Evolutionary conservation across 2,797 vertebrate genomes (phyloP), one percentile per base, ranked within the genome.

Genomic region (Sebastes elongatus): DNA sequence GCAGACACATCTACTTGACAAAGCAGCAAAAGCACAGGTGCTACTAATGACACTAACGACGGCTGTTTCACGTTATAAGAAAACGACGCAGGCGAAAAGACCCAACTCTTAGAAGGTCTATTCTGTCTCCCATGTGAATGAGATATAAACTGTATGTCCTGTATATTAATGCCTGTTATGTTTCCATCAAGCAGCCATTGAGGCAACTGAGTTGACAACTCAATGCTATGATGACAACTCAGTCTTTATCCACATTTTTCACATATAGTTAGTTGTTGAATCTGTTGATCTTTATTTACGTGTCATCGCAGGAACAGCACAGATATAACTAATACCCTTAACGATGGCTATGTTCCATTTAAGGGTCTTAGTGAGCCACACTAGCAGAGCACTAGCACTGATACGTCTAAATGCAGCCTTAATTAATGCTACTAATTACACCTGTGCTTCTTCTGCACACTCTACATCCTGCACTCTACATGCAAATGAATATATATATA

Each of bases 291-390:
- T 53, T 53, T 49, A 49, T 4, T 49, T 1, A 65, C 3, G 23
- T 55, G 60, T 42, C 46, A 53, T 9, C 30, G 38, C 10, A 56
- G 33, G n/a, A 71, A 38, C 46, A 38, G 10, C 67, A 76, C n/a
- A 65, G 32, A 42, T 80, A 13, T 69, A 69, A 65, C 25, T 64
- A 73, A 65, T 61, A 18, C 0, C 46, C 46, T n/a, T 49, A 46
- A 46, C 7, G 0, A 60, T 61, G 25, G 4, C 52, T 71, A 18
- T 68, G 23, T 20, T 59, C 32, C 57, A 65, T 53, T 55, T 62
- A 46, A 71, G 18, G 27, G 42, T 65, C 67, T 38, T 59, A 7
- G 61, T 27, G 0, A 53, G 46, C 3, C 55, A 20, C 22, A 46
- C 35, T 2, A 63, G 49, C n/a, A 61, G 56, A 38, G 13, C 18